These are phyloP conservation scores for Pyrocephalus nanus DNA, from an alignment of 2,797 vertebrate species.

Conservation along the genomic window DNA sequence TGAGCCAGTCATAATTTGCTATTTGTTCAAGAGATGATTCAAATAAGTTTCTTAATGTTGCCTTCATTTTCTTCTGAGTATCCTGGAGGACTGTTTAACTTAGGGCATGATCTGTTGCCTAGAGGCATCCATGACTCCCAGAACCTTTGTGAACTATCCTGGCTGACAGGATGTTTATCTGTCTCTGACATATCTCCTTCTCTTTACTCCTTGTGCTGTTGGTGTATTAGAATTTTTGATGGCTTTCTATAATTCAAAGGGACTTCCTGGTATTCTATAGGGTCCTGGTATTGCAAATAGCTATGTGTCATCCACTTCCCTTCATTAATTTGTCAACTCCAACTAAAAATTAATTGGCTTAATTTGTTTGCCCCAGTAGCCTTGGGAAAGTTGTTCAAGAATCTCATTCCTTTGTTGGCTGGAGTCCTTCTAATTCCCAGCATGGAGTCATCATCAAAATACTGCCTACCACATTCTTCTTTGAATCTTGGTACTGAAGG, in stretches of 20 bases:
- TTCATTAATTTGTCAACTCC: background rate
- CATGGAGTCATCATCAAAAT: background rate
- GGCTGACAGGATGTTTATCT: background rate
- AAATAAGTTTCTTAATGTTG: background rate
- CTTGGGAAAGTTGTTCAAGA: background rate
- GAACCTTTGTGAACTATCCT: background rate
- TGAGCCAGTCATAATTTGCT: background rate
- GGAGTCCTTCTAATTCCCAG: background rate
- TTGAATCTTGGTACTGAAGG: background rate
- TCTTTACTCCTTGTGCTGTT: background rate
- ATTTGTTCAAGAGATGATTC: background rate
- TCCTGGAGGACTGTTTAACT: background rate
- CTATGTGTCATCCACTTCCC: background rate
- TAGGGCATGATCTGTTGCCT: background rate
- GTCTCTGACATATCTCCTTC: background rate
- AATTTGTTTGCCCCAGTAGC: background rate
- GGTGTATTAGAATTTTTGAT: background rate
- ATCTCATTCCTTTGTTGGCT: constrained; percentile 15
- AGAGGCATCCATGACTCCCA: background rate
- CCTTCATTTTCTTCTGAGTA: background rate
- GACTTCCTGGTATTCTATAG: background rate
- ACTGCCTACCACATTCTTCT: background rate
- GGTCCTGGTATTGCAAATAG: background rate
- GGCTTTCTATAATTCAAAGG: background rate
- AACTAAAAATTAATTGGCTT: background rate